Evolutionary conservation across 23 tunicate genomes (phyloP), one percentile per base, ranked within the genome.

Genomic region (Oikopleura vanhoeffeni): DNA sequence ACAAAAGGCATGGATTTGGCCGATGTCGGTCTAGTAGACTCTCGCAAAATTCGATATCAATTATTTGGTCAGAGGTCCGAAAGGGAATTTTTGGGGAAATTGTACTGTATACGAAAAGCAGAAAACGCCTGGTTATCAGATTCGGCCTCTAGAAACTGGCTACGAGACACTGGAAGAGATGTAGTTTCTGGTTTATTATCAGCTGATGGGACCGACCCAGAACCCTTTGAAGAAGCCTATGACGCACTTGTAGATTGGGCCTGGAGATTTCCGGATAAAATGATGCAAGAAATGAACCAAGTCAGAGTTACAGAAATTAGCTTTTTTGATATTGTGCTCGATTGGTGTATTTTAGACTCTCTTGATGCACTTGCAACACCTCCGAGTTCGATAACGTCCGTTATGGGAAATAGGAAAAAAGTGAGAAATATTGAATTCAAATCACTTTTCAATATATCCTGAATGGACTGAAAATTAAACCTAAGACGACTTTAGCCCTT

Each of bases 161-260:
- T 71, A 30, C 27, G 35, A 32, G 79, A 71, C 32, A 30, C 35
- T 13, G 35, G 34, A 71, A 18, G 34, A 13, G 38, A 2, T 28
- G 32, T 32, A 2, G 2, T 71, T 71, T 13, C 79, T 32, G 79
- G 79, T 30, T 71, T 71, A 38, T 38, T 71, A 4, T 4, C 2
- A 28, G 79, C 79, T 71, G 79, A 71, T 71, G 79, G 79, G 27
- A 13, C 79, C 35, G 79, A 71, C 35, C 79, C 79, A 3, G 79
- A 71, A 32, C 79, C 79, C 2, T 71, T 71, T 71, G 27, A 13
- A 32, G 79, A 71, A 32, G 2, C 27, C 34, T 71, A 18, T 32
- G 79, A 71, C 27, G 27, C 79, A 2, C 35, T 71, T 18, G 2
- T 18, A 2, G 79, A 71, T 38, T 71, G 79, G 79, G 2, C 36